These are phyloP conservation scores for Dorcus hopei DNA, from an alignment of 2,888 invertebrate species.

Conservation along the genomic window DNA sequence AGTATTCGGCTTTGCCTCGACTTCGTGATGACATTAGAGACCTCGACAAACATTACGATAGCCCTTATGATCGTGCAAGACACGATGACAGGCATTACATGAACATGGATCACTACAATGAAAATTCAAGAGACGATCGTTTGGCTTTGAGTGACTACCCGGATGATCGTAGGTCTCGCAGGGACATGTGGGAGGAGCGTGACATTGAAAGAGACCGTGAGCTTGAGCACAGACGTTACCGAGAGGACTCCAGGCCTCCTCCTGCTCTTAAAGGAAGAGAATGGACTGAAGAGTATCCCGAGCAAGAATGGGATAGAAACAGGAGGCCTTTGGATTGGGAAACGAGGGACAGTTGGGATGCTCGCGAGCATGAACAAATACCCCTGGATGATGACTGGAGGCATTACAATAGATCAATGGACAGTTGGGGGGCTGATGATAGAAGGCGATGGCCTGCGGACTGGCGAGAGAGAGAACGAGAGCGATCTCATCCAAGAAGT, in stretches of 20 bases:
- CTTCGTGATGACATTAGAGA: slow-evolving; percentile 31
- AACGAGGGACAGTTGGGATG: slow-evolving; percentile 43
- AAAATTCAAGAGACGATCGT: slow-evolving; percentile 40
- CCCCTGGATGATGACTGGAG: slow-evolving; percentile 45
- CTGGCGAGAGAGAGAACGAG: slow-evolving; percentile 47
- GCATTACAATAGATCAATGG: slow-evolving; percentile 41
- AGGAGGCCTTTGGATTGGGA: slow-evolving; percentile 57
- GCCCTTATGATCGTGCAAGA: slow-evolving; percentile 44
- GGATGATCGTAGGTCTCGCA: slow-evolving; percentile 41
- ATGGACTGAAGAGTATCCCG: slow-evolving; percentile 43
- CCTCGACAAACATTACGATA: slow-evolving; percentile 38
- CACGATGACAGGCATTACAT: slow-evolving; percentile 37
- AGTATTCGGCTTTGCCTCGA: slow-evolving; percentile 37
- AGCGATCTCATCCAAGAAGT: slow-evolving; percentile 41
- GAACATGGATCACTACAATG: slow-evolving; percentile 44
- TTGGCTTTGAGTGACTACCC: slow-evolving; percentile 39
- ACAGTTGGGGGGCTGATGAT: slow-evolving; percentile 53
- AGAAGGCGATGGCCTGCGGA: slow-evolving; percentile 51
- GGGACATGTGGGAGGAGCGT: slow-evolving; percentile 45
- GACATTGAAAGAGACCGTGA: slow-evolving; percentile 47
- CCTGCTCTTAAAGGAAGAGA: slow-evolving; percentile 42
- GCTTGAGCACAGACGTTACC: slow-evolving; percentile 39
- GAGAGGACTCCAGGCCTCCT: slow-evolving; percentile 35
- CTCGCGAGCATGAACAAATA: slow-evolving; percentile 39
- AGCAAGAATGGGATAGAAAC: slow-evolving; percentile 50